phyloP scores from a whole-genome alignment of 2,113 vertebrate genomes.

The Hypocryptadius cinnamomeus region DNA sequence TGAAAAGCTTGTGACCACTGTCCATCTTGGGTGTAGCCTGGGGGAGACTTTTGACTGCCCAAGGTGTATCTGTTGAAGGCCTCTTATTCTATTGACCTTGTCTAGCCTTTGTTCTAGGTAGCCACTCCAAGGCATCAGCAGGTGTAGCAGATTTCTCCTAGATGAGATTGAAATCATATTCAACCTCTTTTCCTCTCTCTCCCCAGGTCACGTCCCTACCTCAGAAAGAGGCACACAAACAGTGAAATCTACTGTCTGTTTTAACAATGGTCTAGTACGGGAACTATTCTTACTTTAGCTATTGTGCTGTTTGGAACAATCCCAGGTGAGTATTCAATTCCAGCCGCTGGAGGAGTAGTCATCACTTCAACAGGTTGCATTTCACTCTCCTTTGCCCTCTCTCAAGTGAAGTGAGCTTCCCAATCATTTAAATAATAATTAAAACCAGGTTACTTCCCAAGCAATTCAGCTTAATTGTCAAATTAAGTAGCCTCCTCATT shows the following conservation, averaged over 20 bases:
- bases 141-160: background rate
- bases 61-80: background rate
- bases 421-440: background rate
- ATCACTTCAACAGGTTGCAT: background rate
- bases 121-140: background rate
- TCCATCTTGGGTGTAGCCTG: background rate
- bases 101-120: background rate
- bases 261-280: background rate
- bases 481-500: background rate
- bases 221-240: background rate
- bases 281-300: background rate
- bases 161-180: background rate
- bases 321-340: background rate
- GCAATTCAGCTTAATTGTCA: background rate
- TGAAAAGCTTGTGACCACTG: background rate
- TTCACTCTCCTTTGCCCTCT: background rate
- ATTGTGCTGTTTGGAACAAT: background rate
- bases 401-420: background rate
- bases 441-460: background rate
- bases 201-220: background rate
- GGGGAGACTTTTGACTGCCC: background rate
- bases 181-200: background rate
- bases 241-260: background rate
- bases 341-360: background rate
- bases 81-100: background rate